Evolutionary conservation across 2,797 vertebrate species (phyloP).

Genomic region (Leptoclinus maculatus): DNA sequence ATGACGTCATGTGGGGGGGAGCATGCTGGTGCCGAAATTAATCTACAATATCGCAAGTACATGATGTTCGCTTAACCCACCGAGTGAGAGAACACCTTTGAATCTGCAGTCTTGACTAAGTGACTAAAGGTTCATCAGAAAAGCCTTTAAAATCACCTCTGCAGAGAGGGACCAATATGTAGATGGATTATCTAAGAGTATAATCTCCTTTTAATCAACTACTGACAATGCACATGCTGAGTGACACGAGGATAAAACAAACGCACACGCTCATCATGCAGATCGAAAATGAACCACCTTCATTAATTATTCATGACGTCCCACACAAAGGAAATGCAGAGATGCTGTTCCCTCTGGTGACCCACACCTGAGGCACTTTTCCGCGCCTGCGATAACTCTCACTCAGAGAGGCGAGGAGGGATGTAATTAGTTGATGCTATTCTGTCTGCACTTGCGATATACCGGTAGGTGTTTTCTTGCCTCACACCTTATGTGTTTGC

Average conservation of each 20-base stretch:
- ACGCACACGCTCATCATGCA: background rate
- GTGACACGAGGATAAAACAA: slow-evolving; percentile 1
- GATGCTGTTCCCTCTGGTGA: slow-evolving; percentile 13
- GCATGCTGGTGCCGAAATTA: background rate
- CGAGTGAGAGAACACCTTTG: slow-evolving; percentile 10
- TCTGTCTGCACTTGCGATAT: slow-evolving; percentile 36
- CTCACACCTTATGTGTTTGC: slow-evolving; percentile 35
- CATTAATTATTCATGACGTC: slow-evolving; percentile 45
- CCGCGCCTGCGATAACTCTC: slow-evolving; percentile 28
- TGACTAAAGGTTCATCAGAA: slow-evolving; percentile 30
- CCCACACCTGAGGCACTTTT: slow-evolving; percentile 26
- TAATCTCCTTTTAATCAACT: slow-evolving; percentile 62
- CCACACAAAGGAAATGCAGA: slow-evolving; percentile 6
- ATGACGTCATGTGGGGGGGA: slow-evolving; percentile 14
- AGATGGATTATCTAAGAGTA: slow-evolving; percentile 44
- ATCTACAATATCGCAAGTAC: slow-evolving; percentile 24
- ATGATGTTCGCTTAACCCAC: background rate
- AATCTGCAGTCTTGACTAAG: slow-evolving; percentile 19
- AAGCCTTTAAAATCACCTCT: slow-evolving; percentile 31
- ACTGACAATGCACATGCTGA: background rate
- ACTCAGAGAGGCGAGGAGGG: slow-evolving; percentile 13
- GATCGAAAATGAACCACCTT: slow-evolving; percentile 13
- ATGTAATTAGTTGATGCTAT: slow-evolving; percentile 44
- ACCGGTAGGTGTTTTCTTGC: slow-evolving; percentile 34
- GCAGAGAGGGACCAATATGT: slow-evolving; percentile 30